phyloP scores from a whole-genome alignment of 2,888 invertebrate genomes.

The Platypus cylindrus region DNA sequence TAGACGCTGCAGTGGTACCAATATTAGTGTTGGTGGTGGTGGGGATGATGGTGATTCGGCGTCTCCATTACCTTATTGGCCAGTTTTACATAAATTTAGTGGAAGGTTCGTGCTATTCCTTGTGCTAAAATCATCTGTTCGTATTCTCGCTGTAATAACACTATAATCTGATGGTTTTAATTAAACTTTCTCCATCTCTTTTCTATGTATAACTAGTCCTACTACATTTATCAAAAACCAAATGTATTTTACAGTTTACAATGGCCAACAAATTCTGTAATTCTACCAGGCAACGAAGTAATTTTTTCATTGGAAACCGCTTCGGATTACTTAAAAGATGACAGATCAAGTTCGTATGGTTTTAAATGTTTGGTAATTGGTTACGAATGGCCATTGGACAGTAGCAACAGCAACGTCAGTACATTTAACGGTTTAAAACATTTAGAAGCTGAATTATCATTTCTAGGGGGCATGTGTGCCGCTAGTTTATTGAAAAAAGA shows the following conservation, averaged over 20 bases:
- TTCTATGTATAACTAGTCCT: too few relatives aligned
- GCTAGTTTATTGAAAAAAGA: conserved; percentile 79
- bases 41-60: conserved; percentile 25
- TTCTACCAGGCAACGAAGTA: conserved; percentile 87
- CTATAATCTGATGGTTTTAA: too few relatives aligned
- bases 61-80: conserved; percentile 42
- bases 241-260: conserved; percentile 38
- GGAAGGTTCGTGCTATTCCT: conserved; percentile 42
- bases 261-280: conserved; percentile 79
- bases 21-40: conserved; percentile 16
- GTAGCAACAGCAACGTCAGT: too few relatives aligned
- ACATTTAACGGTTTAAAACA: conserved; percentile 47
- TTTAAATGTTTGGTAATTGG: conserved; percentile 74
- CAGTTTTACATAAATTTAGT: conserved; percentile 52
- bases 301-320: conserved; percentile 93
- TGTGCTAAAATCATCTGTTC: too few relatives aligned
- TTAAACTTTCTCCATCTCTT: too few relatives aligned
- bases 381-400: conserved; percentile 58
- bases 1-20: conserved; percentile 2
- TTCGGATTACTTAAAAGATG: conserved; percentile 86
- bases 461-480: conserved; percentile 84
- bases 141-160: too few relatives aligned
- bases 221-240: too few relatives aligned
- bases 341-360: conserved; percentile 63
- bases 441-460: conserved; percentile 80